Evolutionary conservation across 2,113 vertebrate species (phyloP).

Genomic region (Oncorhynchus gorbuscha): DNA sequence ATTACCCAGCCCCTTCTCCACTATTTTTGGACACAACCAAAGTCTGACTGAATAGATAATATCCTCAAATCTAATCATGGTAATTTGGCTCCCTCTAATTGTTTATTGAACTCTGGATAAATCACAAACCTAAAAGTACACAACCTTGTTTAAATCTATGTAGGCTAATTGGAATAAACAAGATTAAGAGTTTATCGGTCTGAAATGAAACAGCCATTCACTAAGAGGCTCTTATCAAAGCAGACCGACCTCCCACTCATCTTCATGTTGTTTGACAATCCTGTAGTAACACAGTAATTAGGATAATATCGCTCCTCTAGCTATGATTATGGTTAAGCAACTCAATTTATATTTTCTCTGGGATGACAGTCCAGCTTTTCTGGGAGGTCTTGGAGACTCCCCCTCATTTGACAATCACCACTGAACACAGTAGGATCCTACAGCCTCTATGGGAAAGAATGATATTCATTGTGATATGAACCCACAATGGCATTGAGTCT

Average conservation of each 20-base stretch:
- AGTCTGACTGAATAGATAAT: slow-evolving; percentile 49
- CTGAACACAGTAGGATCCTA: too few relatives aligned
- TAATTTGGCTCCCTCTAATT: slow-evolving; percentile 59
- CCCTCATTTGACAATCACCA: too few relatives aligned
- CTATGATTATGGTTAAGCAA: too few relatives aligned
- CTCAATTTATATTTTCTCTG: too few relatives aligned
- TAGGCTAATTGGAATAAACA: neutral
- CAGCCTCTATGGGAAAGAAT: too few relatives aligned
- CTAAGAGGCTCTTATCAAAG: neutral
- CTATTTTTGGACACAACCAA: slow-evolving; percentile 49
- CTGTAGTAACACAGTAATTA: neutral
- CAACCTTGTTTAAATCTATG: neutral
- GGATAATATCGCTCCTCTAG: too few relatives aligned
- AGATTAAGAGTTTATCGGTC: slow-evolving; percentile 11
- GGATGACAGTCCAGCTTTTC: too few relatives aligned
- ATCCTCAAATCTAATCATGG: slow-evolving; percentile 58
- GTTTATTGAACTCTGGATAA: slow-evolving; percentile 46
- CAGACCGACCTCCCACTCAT: neutral
- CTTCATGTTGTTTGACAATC: neutral
- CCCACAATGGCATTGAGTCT: too few relatives aligned
- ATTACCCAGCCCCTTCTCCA: neutral
- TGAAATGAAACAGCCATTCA: neutral
- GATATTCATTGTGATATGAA: too few relatives aligned
- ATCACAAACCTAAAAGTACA: slow-evolving; percentile 22
- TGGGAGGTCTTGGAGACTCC: too few relatives aligned